Conservation (phyloP, 2,113 vertebrate species). For the Oryzias celebensis region DNA sequence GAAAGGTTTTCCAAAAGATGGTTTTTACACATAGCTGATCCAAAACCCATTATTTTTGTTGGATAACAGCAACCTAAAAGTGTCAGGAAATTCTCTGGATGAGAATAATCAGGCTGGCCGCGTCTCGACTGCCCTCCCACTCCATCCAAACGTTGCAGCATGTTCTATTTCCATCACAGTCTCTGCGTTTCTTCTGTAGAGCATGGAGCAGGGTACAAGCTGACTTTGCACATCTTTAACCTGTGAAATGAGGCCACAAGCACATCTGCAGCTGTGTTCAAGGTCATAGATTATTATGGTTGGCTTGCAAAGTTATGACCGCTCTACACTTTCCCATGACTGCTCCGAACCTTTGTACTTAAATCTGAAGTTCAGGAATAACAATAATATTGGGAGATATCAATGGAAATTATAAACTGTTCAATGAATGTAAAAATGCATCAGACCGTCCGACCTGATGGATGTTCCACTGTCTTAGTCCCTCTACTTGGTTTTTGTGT, state of each 20-base stretch:
- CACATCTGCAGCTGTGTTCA: constrained; percentile 46
- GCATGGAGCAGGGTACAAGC: constrained; percentile 32
- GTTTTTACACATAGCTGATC: constrained; percentile 52
- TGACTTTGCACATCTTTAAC: constrained; percentile 63
- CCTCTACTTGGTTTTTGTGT: no score
- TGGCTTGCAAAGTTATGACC: constrained; percentile 38
- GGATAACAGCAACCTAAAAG: constrained; percentile 50
- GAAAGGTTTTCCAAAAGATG: constrained; percentile 50
- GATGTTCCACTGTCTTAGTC: no score
- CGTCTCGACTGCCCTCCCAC: constrained; percentile 35
- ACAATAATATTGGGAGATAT: no score
- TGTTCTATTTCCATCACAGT: constrained; percentile 68
- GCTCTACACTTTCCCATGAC: constrained; percentile 7
- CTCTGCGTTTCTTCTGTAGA: constrained; percentile 46
- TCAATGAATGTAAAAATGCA: no score
- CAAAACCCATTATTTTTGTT: constrained; percentile 72
- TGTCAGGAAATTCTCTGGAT: constrained; percentile 67
- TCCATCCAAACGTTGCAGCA: constrained; percentile 55
- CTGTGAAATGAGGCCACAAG: constrained; percentile 42
- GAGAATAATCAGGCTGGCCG: constrained; percentile 43
- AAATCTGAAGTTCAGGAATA: no score
- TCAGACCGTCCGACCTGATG: no score
- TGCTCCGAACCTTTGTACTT: constrained; percentile 10
- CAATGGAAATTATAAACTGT: no score
- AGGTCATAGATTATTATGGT: constrained; percentile 24